A percentile compares a stretch with the other conserved stretches of the same genome.
Evolutionary conservation across 2,797 vertebrate genomes (phyloP).

Genomic region (Salarias fasciatus): DNA sequence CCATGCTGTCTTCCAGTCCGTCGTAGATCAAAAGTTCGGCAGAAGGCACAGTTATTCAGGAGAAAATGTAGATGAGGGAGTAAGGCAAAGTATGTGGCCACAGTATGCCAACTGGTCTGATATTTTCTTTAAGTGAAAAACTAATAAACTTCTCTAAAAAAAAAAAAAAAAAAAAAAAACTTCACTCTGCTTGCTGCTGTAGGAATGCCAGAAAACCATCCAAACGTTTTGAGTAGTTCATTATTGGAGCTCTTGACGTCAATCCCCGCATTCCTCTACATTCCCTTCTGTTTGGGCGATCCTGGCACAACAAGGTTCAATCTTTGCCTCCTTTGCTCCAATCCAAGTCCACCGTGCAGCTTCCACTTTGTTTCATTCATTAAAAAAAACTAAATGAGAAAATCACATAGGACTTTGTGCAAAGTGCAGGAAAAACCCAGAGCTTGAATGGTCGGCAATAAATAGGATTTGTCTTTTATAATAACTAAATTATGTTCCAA

Average conservation of each 20-base stretch:
- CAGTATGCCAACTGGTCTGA: constrained; percentile 6
- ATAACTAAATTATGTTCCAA: no score
- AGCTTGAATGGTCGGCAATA: no score
- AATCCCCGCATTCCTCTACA: constrained; percentile 74
- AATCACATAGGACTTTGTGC: constrained; percentile 12
- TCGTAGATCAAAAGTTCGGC: constrained; percentile 12
- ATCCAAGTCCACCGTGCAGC: constrained; percentile 38
- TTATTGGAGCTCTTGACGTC: constrained; percentile 75
- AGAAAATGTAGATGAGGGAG: constrained; percentile 8
- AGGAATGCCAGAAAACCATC: constrained; percentile 56
- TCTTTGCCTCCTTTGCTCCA: constrained; percentile 34
- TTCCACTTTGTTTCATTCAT: constrained; percentile 38
- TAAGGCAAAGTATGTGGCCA: constrained; percentile 47
- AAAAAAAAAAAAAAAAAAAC: no score
- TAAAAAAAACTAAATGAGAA: constrained; percentile 25
- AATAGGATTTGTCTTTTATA: no score
- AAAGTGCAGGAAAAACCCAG: neutral
- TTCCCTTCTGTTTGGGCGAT: constrained; percentile 69
- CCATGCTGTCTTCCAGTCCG: constrained; percentile 79
- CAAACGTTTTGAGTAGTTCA: constrained; percentile 64
- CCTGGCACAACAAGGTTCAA: constrained; percentile 57
- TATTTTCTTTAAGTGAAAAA: neutral
- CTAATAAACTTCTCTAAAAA: constrained; percentile 9
- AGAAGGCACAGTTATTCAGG: constrained; percentile 11
- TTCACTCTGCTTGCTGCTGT: constrained; percentile 40